Evolutionary conservation across 2,113 vertebrate genomes (phyloP), one percentile per base, ranked within the genome.

Genomic region (Pollachius pollachius): DNA sequence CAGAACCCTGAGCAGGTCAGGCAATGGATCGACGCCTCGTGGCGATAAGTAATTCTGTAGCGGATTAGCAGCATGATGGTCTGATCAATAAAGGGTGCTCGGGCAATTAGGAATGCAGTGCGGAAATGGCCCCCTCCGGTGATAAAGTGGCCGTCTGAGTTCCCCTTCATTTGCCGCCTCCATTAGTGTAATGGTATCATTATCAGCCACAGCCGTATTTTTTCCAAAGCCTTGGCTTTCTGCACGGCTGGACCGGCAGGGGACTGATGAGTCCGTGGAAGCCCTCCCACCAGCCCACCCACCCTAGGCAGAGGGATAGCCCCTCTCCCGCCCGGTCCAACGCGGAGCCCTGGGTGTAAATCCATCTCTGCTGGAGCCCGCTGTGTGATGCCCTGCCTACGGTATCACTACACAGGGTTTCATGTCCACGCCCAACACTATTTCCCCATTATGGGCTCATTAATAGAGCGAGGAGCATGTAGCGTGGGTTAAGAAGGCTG

Each of bases 111-210:
- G 92, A 94, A 96, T 94, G 94, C 94, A 95, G 94, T 27, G 88
- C 94, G 94, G 94, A 96, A 96, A 96, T 95, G 93, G 93, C 92
- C 89, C 94, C 94, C 95, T 95, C 91, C 88, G 94, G 95, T 96
- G 95, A 98, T 97, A 95, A 96, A 95, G 93, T 88, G 92, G 90
- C 93, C 94, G 95, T 95, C 94, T 94, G 88, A 85, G 93, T 94
- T 96, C 95, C 94, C 94, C 94, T 97, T 98, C 95, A 97, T 97
- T 96, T 97, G 94, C 94, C 1, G 79, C 92, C 92, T 95, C 95
- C 95, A 97, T 97, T 98, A 96, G 94, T 93, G 94, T 96, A 97
- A 97, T 97, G 94, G 95, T 92, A 92, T 94, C 94, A 94, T 95
- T 97, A 97, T 94, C 95, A 94, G 93, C 95, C 93, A 92, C 92